Base-by-base conservation (phyloP, 2,888 invertebrate species). In the Megalurothrips usitatus region DNA sequence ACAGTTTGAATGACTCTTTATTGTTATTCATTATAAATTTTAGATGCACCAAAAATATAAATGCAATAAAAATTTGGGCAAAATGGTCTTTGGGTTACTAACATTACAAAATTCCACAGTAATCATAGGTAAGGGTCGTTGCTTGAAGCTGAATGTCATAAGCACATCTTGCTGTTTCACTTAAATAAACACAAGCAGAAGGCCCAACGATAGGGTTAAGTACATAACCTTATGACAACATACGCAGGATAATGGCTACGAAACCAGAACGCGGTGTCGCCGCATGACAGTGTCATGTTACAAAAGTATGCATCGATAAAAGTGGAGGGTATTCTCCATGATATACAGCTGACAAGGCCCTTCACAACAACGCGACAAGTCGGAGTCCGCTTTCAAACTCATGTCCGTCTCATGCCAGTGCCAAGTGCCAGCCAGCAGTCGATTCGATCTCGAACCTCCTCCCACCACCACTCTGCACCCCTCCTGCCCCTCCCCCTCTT, bases 181-280 rank as follows among this genome's bases (percentile, higher is more conserved):
- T 75, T 26, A 75, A 23, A 75, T 26, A 23, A 75, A 75, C 68
- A 75, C n/a, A 12, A 75, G 68, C 68, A 75, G 68, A 75, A 75
- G 12, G 68, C 68, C 23, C 26, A 26, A 75, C 23, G 23, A 2
- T 23, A 75, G 26, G 68, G 68, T 75, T 75, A 75, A 75, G 68
- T 75, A 75, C 68, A 75, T 23, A 75, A 75, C 68, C 68, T 75
- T 26, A 12, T 75, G 26, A 26, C 68, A 26, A 75, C 58, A 58
- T 58, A 75, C 1, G 68, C 8, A 12, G 26, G 12, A 10, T 8
- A 26, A 9, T 26, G 26, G 26, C 23, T 4, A n/a, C n/a, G 1
- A 17, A 6, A 26, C 9, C 26, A 4, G 11, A 23, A 12, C 26
- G 26, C 12, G 12, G 4, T 75, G 10, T 26, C 12, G 6, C 26